Evolutionary conservation across 92 coral and sea anemone genomes (phyloP).

Genomic region (Desmophyllum pertusum): DNA sequence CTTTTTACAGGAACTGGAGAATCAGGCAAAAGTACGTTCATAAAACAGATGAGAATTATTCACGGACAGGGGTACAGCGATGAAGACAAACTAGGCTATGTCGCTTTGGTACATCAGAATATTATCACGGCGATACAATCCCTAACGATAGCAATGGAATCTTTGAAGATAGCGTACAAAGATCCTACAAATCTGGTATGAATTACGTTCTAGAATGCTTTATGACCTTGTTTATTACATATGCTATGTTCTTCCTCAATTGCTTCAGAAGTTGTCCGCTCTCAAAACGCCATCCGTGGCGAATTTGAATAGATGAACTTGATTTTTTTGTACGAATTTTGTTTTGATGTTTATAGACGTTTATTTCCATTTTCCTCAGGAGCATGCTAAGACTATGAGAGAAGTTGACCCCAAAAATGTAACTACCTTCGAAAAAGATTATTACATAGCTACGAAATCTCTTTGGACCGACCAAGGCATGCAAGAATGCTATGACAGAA

Average conservation of each 20-base stretch:
- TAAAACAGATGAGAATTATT: slow-evolving; percentile 99
- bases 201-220: slow-evolving; percentile 43
- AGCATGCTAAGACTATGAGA: slow-evolving; percentile 83
- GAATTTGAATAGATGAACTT: slow-evolving; percentile 10
- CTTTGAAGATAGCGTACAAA: slow-evolving; percentile 89
- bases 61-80: slow-evolving; percentile 99
- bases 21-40: slow-evolving; percentile 99
- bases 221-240: slow-evolving; percentile 42
- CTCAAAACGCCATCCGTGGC: slow-evolving; percentile 33
- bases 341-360: slow-evolving; percentile 38
- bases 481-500: slow-evolving; percentile 96
- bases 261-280: slow-evolving; percentile 34
- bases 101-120: slow-evolving; percentile 94
- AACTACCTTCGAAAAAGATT: slow-evolving; percentile 89
- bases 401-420: slow-evolving; percentile 95
- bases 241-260: slow-evolving; percentile 27
- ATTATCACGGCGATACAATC: slow-evolving; percentile 97
- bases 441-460: slow-evolving; percentile 92
- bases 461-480: slow-evolving; percentile 95
- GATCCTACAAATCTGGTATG: slow-evolving; percentile 91
- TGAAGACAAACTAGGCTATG: slow-evolving; percentile 94
- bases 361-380: slow-evolving; percentile 59
- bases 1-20: slow-evolving; percentile 93
- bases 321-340: slow-evolving; percentile 55
- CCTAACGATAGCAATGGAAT: slow-evolving; percentile 97